phyloP scores from a whole-genome alignment of 2,888 invertebrate species.

The Melinopterus prodromus region DNA sequence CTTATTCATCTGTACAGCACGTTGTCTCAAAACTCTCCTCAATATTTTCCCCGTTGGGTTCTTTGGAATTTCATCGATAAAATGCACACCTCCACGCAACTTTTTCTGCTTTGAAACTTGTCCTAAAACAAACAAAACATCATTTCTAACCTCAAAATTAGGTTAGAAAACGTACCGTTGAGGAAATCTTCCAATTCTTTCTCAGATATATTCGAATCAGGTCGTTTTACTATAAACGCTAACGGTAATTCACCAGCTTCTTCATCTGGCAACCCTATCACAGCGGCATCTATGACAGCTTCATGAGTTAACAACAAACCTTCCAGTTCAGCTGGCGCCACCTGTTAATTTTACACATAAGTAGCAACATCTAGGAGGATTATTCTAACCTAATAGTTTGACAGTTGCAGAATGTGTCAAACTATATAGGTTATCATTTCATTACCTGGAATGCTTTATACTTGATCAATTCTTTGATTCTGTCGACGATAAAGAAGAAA shows the following conservation, averaged over 20 bases:
- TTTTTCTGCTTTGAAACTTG: slow-evolving; percentile 68
- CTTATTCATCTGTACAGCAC: slow-evolving; percentile 54
- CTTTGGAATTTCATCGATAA: slow-evolving; percentile 72
- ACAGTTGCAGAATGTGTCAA: slow-evolving; percentile 6
- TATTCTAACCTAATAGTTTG: slow-evolving; percentile 8
- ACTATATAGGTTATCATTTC: slow-evolving; percentile 11
- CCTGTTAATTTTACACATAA: slow-evolving; percentile 37
- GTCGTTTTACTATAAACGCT: slow-evolving; percentile 77
- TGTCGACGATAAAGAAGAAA: slow-evolving; percentile 84
- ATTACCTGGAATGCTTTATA: slow-evolving; percentile 85
- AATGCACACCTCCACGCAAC: slow-evolving; percentile 72
- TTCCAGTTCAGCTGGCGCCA: slow-evolving; percentile 68
- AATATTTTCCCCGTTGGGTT: slow-evolving; percentile 76
- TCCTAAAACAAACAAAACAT: slow-evolving; percentile 41
- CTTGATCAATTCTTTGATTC: slow-evolving; percentile 92
- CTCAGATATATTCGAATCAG: slow-evolving; percentile 62
- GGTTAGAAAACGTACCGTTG: slow-evolving; percentile 50
- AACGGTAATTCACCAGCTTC: slow-evolving; percentile 78
- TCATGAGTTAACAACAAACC: slow-evolving; percentile 65
- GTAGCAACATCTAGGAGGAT: not conserved
- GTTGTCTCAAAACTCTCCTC: slow-evolving; percentile 65
- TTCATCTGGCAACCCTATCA: slow-evolving; percentile 73
- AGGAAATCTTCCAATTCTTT: slow-evolving; percentile 59
- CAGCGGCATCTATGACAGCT: slow-evolving; percentile 66
- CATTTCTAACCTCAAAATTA: not conserved